These are phyloP conservation scores for Ips typographus DNA, from an alignment of 1,140 invertebrate genomes.

Conservation along the genomic window DNA sequence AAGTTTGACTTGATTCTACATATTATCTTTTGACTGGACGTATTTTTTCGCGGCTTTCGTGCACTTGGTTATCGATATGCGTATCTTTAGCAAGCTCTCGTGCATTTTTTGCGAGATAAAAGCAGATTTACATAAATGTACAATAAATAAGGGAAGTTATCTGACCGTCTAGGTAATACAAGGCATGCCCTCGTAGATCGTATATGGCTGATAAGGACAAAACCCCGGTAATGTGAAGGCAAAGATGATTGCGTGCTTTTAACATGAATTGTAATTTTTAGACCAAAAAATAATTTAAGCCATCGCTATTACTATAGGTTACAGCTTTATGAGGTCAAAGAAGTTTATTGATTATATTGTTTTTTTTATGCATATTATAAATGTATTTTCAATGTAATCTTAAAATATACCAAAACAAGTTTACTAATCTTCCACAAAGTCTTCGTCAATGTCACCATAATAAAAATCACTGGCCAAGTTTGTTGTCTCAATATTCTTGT, in stretches of 20 bases:
- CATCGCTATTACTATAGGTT: too few species aligned
- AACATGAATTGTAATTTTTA: neutral
- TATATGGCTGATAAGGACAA: neutral
- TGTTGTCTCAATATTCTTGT: constrained; percentile 45
- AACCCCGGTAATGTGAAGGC: neutral
- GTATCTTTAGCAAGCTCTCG: constrained; percentile 5
- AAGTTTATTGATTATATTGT: too few species aligned
- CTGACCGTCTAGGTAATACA: constrained; percentile 3
- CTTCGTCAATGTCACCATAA: constrained; percentile 45
- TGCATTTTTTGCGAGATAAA: constrained; percentile 10
- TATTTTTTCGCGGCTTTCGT: neutral
- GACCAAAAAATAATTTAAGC: too few species aligned
- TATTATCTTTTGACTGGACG: too few species aligned
- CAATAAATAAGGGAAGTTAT: constrained; percentile 18
- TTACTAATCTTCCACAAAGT: constrained; percentile 26
- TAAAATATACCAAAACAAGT: constrained; percentile 18
- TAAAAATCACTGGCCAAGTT: constrained; percentile 40
- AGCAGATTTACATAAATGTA: constrained; percentile 6
- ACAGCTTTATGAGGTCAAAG: too few species aligned
- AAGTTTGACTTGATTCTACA: too few species aligned
- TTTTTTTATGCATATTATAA: too few species aligned
- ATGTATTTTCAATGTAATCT: too few species aligned
- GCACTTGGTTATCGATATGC: neutral
- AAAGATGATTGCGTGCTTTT: constrained; percentile 1
- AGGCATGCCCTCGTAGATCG: constrained; percentile 3